These are phyloP conservation scores for Idaea straminata DNA, from an alignment of 2,888 invertebrate species.

Conservation along the genomic window DNA sequence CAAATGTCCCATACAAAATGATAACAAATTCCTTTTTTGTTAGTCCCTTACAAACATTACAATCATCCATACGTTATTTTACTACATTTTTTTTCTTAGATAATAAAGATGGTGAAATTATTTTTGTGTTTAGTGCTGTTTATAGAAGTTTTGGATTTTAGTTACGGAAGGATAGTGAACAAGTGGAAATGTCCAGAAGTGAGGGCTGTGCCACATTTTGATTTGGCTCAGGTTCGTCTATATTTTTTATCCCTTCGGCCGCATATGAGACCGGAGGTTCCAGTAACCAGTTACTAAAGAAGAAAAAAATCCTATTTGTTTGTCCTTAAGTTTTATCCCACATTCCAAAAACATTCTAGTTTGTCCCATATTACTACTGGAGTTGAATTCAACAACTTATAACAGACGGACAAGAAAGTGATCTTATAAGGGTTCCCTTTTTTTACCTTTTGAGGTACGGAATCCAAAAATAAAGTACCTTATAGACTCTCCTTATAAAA, in stretches of 20 bases:
- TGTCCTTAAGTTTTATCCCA: too few relatives aligned
- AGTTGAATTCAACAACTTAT: too few relatives aligned
- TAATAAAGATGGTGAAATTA: constrained; percentile 39
- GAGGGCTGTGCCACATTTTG: constrained; percentile 88
- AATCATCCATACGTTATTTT: constrained; percentile 36
- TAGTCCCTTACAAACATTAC: constrained; percentile 59
- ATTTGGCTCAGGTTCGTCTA: constrained; percentile 83
- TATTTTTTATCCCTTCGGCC: constrained; percentile 6
- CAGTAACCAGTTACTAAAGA: too few relatives aligned
- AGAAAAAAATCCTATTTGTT: too few relatives aligned
- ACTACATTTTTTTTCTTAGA: neutral
- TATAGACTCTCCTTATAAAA: too few relatives aligned
- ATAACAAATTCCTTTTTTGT: constrained; percentile 71
- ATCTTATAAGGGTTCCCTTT: too few relatives aligned
- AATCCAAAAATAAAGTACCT: too few relatives aligned
- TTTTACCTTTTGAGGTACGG: too few relatives aligned
- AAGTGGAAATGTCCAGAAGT: constrained; percentile 89
- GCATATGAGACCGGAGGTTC: constrained; percentile 14
- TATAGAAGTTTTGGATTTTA: constrained; percentile 33
- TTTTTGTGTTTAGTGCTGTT: constrained; percentile 37
- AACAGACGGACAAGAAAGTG: too few relatives aligned
- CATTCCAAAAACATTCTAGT: too few relatives aligned
- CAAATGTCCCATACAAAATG: constrained; percentile 71
- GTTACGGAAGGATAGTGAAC: constrained; percentile 68
- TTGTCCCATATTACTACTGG: too few relatives aligned